phyloP scores from a whole-genome alignment of 2,888 invertebrate genomes.

The Perizoma flavofasciatum region DNA sequence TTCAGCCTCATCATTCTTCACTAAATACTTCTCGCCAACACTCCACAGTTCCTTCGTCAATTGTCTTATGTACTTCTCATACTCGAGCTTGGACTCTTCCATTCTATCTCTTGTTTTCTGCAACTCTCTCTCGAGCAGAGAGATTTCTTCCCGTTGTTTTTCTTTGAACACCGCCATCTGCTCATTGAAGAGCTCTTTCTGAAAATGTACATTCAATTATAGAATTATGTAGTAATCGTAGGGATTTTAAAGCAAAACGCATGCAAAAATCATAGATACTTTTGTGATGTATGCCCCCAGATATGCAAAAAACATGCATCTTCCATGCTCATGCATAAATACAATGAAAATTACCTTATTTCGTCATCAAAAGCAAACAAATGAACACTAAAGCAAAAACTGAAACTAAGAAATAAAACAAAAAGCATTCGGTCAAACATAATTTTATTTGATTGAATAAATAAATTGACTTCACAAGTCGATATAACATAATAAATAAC shows the following conservation, averaged over 20 bases:
- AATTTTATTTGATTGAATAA: conserved; percentile 59
- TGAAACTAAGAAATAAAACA: conserved; percentile 70
- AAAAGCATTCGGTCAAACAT: conserved; percentile 66
- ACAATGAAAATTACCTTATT: conserved; percentile 65
- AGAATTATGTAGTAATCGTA: background rate
- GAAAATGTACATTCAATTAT: conserved; percentile 25
- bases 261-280: conserved; percentile 3
- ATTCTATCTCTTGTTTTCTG: conserved; percentile 81
- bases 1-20: conserved; percentile 83
- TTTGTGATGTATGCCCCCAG: background rate
- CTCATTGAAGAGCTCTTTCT: conserved; percentile 86
- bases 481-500: conserved; percentile 37
- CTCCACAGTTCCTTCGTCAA: conserved; percentile 85
- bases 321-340: conserved; percentile 49
- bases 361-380: conserved; percentile 39
- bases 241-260: background rate
- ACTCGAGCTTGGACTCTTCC: conserved; percentile 60
- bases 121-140: conserved; percentile 72
- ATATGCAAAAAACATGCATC: conserved; percentile 27
- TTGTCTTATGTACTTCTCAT: conserved; percentile 69
- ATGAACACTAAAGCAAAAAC: conserved; percentile 48
- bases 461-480: conserved; percentile 60
- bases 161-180: conserved; percentile 81
- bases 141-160: conserved; percentile 81
- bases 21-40: conserved; percentile 84